Evolutionary conservation across 92 coral and sea anemone genomes (phyloP).

Genomic region (Umimayanthus chanpuru): DNA sequence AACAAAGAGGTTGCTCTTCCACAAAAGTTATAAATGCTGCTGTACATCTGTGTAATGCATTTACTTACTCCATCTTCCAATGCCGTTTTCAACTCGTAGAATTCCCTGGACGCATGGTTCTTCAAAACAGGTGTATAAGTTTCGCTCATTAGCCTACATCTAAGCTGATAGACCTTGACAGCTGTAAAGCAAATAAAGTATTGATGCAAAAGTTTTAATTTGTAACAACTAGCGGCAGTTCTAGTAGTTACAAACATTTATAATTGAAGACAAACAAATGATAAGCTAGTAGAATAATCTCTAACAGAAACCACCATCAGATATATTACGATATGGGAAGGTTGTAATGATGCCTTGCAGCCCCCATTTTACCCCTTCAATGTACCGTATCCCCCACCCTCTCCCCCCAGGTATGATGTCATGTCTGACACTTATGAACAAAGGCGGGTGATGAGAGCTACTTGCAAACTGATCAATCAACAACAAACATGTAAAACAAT

Average conservation of each 20-base stretch:
- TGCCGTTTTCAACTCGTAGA: constrained; percentile 9
- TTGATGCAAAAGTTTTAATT: neutral
- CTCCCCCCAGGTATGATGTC: too few relatives aligned
- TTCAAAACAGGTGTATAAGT: neutral
- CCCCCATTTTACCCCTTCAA: too few relatives aligned
- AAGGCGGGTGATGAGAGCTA: too few relatives aligned
- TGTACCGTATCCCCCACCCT: too few relatives aligned
- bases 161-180: neutral
- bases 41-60: neutral
- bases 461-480: too few relatives aligned
- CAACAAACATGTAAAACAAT: too few relatives aligned
- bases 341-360: too few relatives aligned
- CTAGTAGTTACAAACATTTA: neutral
- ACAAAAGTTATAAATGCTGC: neutral
- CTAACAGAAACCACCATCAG: too few relatives aligned
- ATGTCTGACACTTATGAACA: too few relatives aligned
- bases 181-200: neutral
- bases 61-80: constrained; percentile 13
- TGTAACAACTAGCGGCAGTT: neutral
- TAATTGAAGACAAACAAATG: neutral
- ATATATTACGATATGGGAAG: too few relatives aligned
- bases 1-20: neutral
- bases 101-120: neutral
- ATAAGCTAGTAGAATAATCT: neutral
- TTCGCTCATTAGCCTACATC: neutral